Evolutionary conservation across 2,888 invertebrate species (phyloP).

Genomic region (Neoitamus cyanurus): DNA sequence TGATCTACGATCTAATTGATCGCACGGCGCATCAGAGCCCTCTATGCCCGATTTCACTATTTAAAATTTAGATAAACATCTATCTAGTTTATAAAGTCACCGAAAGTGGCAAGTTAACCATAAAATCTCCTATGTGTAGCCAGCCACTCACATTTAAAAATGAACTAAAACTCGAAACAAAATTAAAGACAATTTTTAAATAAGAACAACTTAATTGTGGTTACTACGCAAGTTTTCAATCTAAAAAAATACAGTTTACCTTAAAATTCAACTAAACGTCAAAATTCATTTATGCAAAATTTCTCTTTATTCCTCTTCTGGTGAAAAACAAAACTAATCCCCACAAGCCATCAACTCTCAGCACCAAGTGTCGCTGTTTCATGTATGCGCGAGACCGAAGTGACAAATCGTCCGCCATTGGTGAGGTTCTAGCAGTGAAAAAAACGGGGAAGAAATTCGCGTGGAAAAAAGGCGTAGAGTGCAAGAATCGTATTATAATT

Average conservation of each 20-base stretch:
- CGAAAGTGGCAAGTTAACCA: background rate
- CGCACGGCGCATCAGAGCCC: background rate
- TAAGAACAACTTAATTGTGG: background rate
- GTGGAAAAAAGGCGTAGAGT: background rate
- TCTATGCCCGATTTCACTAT: background rate
- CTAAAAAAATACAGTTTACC: background rate
- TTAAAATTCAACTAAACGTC: background rate
- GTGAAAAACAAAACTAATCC: background rate
- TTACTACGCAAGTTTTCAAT: background rate
- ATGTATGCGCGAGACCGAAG: background rate
- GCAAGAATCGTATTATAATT: background rate
- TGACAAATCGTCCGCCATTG: conserved; percentile 42
- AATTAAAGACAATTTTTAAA: too few species aligned
- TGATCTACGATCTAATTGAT: too few species aligned
- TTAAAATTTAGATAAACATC: background rate
- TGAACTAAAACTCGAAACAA: too few species aligned
- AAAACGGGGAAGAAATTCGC: conserved; percentile 4
- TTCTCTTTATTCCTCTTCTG: background rate
- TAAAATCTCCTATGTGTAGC: background rate
- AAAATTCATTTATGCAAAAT: background rate
- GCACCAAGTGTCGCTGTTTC: background rate
- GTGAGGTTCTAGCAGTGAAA: conserved; percentile 38
- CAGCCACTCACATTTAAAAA: background rate
- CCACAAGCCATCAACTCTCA: background rate
- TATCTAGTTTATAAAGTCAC: background rate